These are phyloP conservation scores for Cyphomyrmex costatus DNA, from an alignment of 1,140 invertebrate genomes.

Conservation along the genomic window DNA sequence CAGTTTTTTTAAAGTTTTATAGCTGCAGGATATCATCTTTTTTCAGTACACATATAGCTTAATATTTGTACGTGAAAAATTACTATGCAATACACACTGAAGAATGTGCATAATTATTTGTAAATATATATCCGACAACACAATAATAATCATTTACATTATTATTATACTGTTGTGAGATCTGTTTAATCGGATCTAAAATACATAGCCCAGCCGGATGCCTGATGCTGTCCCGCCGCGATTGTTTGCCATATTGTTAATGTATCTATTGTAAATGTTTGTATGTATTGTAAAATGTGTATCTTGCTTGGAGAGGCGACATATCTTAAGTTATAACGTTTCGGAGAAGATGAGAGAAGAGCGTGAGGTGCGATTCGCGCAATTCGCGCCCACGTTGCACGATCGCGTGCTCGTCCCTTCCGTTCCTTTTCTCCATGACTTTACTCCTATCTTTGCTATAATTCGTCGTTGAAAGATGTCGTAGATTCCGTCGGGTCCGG, in stretches of 20 bases:
- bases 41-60: background rate
- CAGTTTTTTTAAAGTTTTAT: background rate
- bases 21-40: conserved; percentile 9
- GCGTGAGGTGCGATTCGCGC: conserved; percentile 61
- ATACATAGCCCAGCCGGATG: background rate
- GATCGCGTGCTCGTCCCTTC: conserved; percentile 58
- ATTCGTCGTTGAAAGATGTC: background rate
- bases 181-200: background rate
- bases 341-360: conserved; percentile 48
- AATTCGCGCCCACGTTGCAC: conserved; percentile 69
- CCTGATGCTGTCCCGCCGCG: conserved; percentile 60
- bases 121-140: background rate
- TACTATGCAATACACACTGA: background rate
- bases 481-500: background rate
- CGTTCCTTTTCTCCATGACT: conserved; percentile 21
- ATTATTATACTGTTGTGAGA: background rate
- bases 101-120: conserved; percentile 9
- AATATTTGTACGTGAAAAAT: background rate
- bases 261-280: conserved; percentile 86
- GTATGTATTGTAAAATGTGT: conserved; percentile 86
- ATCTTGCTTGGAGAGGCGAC: conserved; percentile 83
- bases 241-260: conserved; percentile 73
- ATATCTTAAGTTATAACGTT: conserved; percentile 84
- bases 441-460: conserved; percentile 25
- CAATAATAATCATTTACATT: background rate